Conservation (phyloP, 2,888 invertebrate species). For the Drosophila colorata region DNA sequence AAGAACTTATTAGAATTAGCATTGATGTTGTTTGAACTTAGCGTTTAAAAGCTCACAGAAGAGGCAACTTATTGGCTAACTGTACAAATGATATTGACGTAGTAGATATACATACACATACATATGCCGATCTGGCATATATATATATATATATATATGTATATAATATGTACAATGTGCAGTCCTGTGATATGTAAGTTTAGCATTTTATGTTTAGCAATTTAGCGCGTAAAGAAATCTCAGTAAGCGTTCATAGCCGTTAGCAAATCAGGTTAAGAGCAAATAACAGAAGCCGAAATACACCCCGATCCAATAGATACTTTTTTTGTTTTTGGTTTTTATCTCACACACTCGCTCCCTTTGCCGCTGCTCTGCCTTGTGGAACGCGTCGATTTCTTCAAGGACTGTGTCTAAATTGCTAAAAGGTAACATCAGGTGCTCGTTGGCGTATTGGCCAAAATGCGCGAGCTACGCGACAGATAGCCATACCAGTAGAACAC, state of each 20-base stretch:
- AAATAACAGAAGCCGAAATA: conserved; percentile 63
- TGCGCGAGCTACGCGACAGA: conserved; percentile 87
- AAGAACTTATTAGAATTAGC: conserved; percentile 39
- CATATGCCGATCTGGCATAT: conserved; percentile 1
- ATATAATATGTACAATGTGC: conserved; percentile 29
- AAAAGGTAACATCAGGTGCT: conserved; percentile 85
- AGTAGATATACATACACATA: conserved; percentile 22
- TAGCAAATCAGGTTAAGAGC: conserved; percentile 75
- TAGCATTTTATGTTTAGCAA: conserved; percentile 76
- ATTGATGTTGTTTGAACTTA: conserved; percentile 35
- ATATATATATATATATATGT: no score
- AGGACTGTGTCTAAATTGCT: conserved; percentile 84
- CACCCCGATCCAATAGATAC: not conserved
- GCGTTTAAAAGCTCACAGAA: conserved; percentile 32
- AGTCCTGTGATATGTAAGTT: conserved; percentile 72
- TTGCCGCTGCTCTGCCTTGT: conserved; percentile 29
- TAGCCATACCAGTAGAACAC: conserved; percentile 92
- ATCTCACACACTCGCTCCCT: conserved; percentile 5
- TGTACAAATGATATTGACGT: conserved; percentile 64
- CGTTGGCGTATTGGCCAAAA: conserved; percentile 78
- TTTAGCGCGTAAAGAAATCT: conserved; percentile 83
- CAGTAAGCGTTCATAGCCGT: conserved; percentile 65
- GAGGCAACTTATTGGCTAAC: conserved; percentile 53
- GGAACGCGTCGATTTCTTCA: conserved; percentile 76
- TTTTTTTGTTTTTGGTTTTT: not conserved